Conservation (phyloP, 2,797 vertebrate genomes). For the Dendrocincla fuliginosa region DNA sequence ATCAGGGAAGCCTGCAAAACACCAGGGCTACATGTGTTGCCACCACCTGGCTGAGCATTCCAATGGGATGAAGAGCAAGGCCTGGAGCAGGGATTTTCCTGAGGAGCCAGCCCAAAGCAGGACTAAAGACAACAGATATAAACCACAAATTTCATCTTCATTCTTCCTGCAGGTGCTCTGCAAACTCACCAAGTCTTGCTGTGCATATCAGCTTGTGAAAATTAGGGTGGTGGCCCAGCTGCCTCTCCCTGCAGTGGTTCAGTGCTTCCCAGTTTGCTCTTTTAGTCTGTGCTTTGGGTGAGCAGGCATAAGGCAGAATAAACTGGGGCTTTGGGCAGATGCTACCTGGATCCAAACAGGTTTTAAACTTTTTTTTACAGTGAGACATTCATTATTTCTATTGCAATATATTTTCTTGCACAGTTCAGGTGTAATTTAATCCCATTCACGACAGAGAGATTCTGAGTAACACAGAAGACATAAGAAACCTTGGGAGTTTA, state of each 20-base stretch:
- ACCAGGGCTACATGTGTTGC: accelerated
- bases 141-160: neutral
- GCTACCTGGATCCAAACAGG: neutral
- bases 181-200: neutral
- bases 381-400: neutral
- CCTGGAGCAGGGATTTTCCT: neutral
- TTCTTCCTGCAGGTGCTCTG: neutral
- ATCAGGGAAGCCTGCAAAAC: neutral
- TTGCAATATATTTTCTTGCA: neutral
- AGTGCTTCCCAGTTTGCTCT: neutral
- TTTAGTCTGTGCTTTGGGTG: neutral
- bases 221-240: neutral
- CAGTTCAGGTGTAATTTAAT: neutral
- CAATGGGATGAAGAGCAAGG: neutral
- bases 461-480: neutral
- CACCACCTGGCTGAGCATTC: neutral
- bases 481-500: neutral
- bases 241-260: neutral
- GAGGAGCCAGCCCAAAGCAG: neutral
- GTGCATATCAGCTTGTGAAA: accelerated
- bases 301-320: neutral
- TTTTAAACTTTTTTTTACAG: neutral
- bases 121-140: neutral
- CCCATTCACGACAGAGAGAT: neutral
- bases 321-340: neutral